Conservation (phyloP, 2,888 invertebrate species). For the Nephrotoma guestfalica region DNA sequence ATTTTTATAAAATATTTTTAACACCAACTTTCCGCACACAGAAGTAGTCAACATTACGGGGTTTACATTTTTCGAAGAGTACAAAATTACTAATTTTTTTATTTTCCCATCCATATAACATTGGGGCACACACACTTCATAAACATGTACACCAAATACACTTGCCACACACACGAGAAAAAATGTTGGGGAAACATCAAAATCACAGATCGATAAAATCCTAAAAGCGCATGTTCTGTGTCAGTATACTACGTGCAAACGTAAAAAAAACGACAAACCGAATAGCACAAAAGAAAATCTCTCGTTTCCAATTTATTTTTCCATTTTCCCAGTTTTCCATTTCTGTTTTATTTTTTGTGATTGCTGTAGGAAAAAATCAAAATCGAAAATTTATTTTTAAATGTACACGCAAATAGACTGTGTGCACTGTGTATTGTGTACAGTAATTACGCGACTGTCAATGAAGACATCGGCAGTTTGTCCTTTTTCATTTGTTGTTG, state of each 20-base stretch:
- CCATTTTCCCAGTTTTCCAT: background rate
- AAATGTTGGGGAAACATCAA: background rate
- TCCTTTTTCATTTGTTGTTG: background rate
- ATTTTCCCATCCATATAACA: background rate
- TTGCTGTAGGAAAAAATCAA: background rate
- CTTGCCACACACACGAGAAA: background rate
- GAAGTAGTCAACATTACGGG: no score
- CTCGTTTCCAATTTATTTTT: background rate
- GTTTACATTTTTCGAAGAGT: no score
- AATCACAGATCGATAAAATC: background rate
- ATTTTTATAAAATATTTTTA: no score
- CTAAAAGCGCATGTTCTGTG: background rate
- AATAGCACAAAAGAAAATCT: background rate
- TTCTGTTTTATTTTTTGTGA: background rate
- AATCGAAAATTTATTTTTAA: background rate
- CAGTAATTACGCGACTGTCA: background rate
- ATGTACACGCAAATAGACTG: background rate
- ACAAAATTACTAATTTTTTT: no score
- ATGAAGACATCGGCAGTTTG: background rate
- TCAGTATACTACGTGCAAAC: background rate
- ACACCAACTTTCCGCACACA: no score
- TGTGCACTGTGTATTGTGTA: background rate
- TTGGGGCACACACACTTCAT: background rate
- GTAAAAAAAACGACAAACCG: background rate
- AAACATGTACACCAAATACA: background rate